These are phyloP conservation scores for Aricia agestis DNA, from an alignment of 1,140 invertebrate species.

Conservation along the genomic window DNA sequence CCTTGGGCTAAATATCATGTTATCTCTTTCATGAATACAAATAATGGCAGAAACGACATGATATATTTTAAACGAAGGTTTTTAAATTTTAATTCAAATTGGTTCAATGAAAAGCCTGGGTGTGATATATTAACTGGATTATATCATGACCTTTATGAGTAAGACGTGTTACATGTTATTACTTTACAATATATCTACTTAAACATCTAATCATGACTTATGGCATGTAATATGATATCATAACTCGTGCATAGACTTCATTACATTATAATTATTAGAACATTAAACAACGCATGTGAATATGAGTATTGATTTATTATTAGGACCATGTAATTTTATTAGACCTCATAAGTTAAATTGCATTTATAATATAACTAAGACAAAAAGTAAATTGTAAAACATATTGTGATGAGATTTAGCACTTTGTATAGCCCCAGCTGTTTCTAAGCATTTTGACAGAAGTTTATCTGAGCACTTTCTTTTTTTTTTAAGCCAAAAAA, in stretches of 20 bases:
- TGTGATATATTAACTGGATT: not conserved
- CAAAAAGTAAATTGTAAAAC: too few relatives aligned
- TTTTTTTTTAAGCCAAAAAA: too few relatives aligned
- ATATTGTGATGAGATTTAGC: too few relatives aligned
- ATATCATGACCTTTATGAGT: not conserved
- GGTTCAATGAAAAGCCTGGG: too few relatives aligned
- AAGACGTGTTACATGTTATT: not conserved
- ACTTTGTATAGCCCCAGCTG: too few relatives aligned
- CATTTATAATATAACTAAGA: too few relatives aligned
- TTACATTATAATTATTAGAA: slow-evolving; percentile 1
- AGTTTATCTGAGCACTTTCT: too few relatives aligned
- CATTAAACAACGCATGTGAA: not conserved
- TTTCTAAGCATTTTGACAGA: too few relatives aligned
- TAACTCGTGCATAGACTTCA: not conserved
- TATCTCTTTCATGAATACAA: too few relatives aligned
- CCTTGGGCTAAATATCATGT: not conserved
- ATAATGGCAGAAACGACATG: too few relatives aligned
- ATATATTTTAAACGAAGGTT: too few relatives aligned
- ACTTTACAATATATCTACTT: not conserved
- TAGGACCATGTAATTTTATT: not conserved
- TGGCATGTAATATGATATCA: not conserved
- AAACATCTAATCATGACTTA: not conserved
- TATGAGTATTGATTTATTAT: not conserved
- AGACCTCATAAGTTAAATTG: too few relatives aligned
- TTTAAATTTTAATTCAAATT: not conserved